Evolutionary conservation across 2,113 vertebrate genomes (phyloP), one percentile per base, ranked within the genome.

Genomic region (Otolemur garnettii): DNA sequence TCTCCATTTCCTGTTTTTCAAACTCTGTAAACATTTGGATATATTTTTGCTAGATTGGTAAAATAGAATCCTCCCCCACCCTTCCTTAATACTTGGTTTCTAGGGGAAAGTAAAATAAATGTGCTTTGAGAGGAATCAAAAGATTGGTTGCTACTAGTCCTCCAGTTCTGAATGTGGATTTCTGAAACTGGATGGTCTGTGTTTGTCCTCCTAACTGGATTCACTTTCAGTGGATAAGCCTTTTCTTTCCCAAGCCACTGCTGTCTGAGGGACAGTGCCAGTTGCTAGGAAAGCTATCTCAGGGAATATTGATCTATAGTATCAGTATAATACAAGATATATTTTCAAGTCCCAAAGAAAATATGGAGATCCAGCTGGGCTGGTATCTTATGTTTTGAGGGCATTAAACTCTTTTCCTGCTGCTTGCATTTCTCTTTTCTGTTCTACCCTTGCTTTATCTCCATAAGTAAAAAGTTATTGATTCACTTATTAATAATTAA

Each of bases 141-240:
- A 86, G 69, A 62, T 86, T 55, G 79, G 21, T 66, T 91, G n/a
- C 45, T 81, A 7, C n/a, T 14, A 74, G 18, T 75, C 50, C 33
- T 86, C 72, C 12, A 30, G 35, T 68, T 85, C 81, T 93, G 94
- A 97, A 93, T 85, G 77, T 64, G 84, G 71, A 59, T 72, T 96
- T 93, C 88, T 90, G 69, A 95, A 95, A 62, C 64, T 77, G 94
- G 87, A 92, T 94, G 71, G 4, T 89, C 71, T 90, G 19, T 90
- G 15, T 89, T 95, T 92, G n/a, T 92, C 59, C 59, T 93, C 28
- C 42, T 92, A 55, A 50, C 12, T 55, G 38, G 85, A 82, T 74
- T 93, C 93, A 35, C 55, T 88, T 88, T 92, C 53, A 85, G 45
- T n/a, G 22, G 95, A 24, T 89, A 35, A 82, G 87, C 75, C 59